Percentiles rank a stretch among this genome's conserved stretches.
Conservation (phyloP, 2,113 vertebrate species). For the Oncorhynchus gorbuscha region DNA sequence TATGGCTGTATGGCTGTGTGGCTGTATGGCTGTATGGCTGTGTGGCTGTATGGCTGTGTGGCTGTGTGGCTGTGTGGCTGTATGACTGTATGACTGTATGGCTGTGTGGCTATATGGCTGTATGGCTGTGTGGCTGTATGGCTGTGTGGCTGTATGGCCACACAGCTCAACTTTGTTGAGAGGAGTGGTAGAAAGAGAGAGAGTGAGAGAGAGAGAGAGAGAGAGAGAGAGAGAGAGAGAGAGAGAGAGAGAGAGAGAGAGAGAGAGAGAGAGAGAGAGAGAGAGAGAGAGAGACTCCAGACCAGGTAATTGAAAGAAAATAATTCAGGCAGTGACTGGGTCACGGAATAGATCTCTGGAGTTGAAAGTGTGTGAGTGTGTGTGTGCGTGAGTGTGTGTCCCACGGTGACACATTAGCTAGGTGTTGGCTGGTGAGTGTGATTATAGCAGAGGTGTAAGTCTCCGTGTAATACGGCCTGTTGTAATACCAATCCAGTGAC, state of each 20-base stretch:
- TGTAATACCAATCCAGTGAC: constrained; percentile 7
- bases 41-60: neutral
- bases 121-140: no score
- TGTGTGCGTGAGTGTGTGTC: neutral
- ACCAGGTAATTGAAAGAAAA: constrained; percentile 43
- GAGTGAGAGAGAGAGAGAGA: neutral
- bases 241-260: constrained; percentile 2
- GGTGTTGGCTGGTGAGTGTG: constrained; percentile 36
- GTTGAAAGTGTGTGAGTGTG: constrained; percentile 18
- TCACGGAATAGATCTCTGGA: neutral
- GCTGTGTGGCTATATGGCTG: no score
- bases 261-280: constrained; percentile 28
- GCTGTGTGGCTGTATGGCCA: no score
- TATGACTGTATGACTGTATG: neutral
- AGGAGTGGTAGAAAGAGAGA: neutral
- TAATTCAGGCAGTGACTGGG: neutral
- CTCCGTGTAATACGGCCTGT: constrained; percentile 20
- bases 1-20: no score
- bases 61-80: constrained; percentile 55
- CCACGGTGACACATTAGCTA: constrained; percentile 35
- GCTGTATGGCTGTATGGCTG: no score
- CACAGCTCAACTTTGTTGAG: constrained; percentile 54
- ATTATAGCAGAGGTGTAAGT: constrained; percentile 30
- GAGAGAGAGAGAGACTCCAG: constrained; percentile 23
- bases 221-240: neutral